Evolutionary conservation across 2,888 invertebrate species (phyloP), one percentile per base, ranked within the genome.

Genomic region (Monoplex corrugatus): DNA sequence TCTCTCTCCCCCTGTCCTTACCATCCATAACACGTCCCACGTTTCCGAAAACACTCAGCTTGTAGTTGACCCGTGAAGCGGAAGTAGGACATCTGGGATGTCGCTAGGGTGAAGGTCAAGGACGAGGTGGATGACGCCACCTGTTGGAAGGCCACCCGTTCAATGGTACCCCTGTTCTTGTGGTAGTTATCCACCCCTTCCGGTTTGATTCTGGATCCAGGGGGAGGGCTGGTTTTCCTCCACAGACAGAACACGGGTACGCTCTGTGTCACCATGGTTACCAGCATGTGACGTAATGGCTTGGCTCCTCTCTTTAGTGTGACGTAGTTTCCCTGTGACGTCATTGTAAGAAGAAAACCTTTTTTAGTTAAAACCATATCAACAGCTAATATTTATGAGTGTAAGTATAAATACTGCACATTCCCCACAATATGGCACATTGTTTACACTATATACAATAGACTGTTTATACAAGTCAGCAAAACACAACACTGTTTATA

Each of bases 21-120:
- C 90, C 90, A 45, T 92, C 92, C 23, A 94, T 80, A 38, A 93
- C 28, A 0, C 90, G 91, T 23, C 91, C 90, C 0, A 94, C 92
- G 10, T 90, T 93, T 13, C 94, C 94, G 68, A 91, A 82, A 87
- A 92, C 90, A 19, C 93, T 93, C 50, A 91, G 90, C 10, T 91
- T 91, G 90, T 93, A 93, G 89, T 94, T 94, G 0, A 83, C 87
- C 84, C 91, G 83, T n/a, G 93, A 92, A 32, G 90, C 92, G 19
- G 92, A 89, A 16, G 93, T 93, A 2, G 93, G 93, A 68, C 94
- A 94, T 68, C 93, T 75, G 13, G 93, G 35, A 91, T 92, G 8
- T 92, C 93, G 35, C 87, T 19, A 91, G 92, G 43, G 89, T 88
- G 38, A 45, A 44, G 57, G 89, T 57, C 45, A 83, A 32, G 16